These are phyloP conservation scores for Lycocerus yunnanus DNA, from an alignment of 2,888 invertebrate genomes.

Conservation along the genomic window DNA sequence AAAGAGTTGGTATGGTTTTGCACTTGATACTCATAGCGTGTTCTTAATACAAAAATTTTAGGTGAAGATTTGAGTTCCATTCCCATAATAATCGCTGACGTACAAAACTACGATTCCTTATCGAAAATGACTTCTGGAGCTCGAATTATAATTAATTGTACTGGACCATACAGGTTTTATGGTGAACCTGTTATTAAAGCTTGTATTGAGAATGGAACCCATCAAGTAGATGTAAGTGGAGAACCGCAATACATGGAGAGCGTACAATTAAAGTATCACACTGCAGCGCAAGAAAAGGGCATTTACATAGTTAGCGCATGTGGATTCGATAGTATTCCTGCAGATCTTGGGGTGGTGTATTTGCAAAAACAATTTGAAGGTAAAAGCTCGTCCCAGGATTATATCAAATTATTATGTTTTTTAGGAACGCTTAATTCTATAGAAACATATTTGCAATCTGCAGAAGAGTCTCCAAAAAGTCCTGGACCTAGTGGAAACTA, in stretches of 20 bases:
- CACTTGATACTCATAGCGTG: background rate
- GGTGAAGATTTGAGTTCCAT: conserved; percentile 64
- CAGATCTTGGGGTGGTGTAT: conserved; percentile 84
- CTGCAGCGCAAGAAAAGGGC: conserved; percentile 75
- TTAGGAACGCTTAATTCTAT: conserved; percentile 76
- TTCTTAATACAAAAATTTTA: conserved; percentile 39
- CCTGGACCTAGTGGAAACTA: conserved; percentile 69
- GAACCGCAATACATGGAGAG: conserved; percentile 71
- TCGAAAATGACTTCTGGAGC: conserved; percentile 79
- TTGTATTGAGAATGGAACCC: conserved; percentile 74
- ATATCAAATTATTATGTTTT: background rate
- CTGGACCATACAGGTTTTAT: conserved; percentile 87
- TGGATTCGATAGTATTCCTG: conserved; percentile 91
- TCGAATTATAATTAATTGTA: conserved; percentile 85
- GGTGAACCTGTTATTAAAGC: conserved; percentile 91
- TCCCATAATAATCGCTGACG: conserved; percentile 78
- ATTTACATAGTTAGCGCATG: conserved; percentile 89
- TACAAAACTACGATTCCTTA: conserved; percentile 73
- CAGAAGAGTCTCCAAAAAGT: conserved; percentile 44
- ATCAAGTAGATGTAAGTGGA: conserved; percentile 92
- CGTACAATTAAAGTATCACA: conserved; percentile 75
- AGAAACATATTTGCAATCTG: conserved; percentile 67
- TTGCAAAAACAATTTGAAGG: conserved; percentile 79
- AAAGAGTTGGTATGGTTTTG: conserved; percentile 53
- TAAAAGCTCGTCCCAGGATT: conserved; percentile 37